phyloP scores from a whole-genome alignment of 2,888 invertebrate genomes.

The Idaea straminata region DNA sequence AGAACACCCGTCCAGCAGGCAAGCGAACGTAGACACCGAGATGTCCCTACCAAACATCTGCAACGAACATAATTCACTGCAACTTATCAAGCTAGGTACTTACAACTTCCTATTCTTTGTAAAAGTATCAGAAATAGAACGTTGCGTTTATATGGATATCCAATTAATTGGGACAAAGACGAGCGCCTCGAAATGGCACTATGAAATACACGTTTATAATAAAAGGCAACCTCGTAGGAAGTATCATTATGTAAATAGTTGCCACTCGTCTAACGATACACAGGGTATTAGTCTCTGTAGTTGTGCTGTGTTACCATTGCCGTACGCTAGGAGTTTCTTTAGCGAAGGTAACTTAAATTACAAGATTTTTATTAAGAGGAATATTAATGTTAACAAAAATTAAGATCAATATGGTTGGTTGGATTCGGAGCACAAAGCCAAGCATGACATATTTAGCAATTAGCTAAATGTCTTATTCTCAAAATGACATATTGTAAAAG shows the following conservation, averaged over 20 bases:
- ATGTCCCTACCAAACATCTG: constrained; percentile 37
- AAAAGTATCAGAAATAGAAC: constrained; percentile 35
- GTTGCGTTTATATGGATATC: constrained; percentile 46
- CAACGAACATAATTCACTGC: constrained; percentile 33
- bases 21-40: constrained; percentile 48
- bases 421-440: no score
- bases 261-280: constrained; percentile 35
- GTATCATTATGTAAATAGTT: constrained; percentile 42
- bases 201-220: constrained; percentile 61
- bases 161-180: constrained; percentile 52
- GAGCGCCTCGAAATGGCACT: constrained; percentile 59
- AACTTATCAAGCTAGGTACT: constrained; percentile 41
- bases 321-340: constrained; percentile 22
- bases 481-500: no score
- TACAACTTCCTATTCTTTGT: constrained; percentile 55
- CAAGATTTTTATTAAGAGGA: constrained; percentile 22
- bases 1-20: constrained; percentile 41
- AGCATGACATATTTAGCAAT: no score
- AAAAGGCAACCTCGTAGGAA: constrained; percentile 54
- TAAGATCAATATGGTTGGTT: background rate
- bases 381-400: background rate
- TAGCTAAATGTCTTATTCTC: no score
- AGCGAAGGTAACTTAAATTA: constrained; percentile 21
- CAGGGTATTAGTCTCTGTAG: constrained; percentile 38
- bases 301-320: constrained; percentile 45